Conservation (phyloP, 2,797 vertebrate genomes). For the Tarsius wallacei region DNA sequence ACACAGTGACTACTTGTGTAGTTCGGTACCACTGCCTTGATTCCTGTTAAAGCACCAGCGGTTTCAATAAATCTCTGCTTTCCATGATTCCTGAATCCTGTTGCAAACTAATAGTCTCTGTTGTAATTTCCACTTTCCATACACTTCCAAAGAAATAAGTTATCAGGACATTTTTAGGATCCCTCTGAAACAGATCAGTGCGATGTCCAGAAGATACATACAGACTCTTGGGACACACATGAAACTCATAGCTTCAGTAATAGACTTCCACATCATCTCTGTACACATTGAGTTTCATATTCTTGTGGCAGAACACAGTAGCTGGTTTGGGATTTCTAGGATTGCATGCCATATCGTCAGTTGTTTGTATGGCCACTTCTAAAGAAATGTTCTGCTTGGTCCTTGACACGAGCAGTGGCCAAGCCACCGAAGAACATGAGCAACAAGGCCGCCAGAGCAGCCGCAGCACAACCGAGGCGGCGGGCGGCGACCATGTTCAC, state of each 20-base stretch:
- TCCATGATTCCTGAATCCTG: slow-evolving; percentile 82
- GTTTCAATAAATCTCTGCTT: slow-evolving; percentile 89
- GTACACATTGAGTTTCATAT: slow-evolving; percentile 99
- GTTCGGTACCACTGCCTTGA: no score
- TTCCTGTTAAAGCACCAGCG: no score
- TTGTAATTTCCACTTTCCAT: slow-evolving; percentile 97
- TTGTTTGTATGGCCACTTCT: no score
- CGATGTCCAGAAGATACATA: slow-evolving; percentile 98
- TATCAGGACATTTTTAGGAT: slow-evolving; percentile 96
- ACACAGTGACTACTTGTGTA: no score
- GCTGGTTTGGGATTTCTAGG: slow-evolving; percentile 98
- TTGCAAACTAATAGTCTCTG: slow-evolving; percentile 92
- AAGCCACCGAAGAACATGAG: no score
- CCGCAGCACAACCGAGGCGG: no score
- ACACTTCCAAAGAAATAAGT: slow-evolving; percentile 99
- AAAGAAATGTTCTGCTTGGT: no score
- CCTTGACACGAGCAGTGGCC: no score
- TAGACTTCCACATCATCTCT: slow-evolving; percentile 99
- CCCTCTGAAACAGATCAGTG: slow-evolving; percentile 96
- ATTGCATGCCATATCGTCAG: slow-evolving; percentile 99
- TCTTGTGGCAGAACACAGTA: slow-evolving; percentile 99
- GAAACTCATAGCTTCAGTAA: slow-evolving; percentile 99
- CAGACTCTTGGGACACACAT: slow-evolving; percentile 97
- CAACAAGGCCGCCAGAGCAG: no score
- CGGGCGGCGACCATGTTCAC: no score